Evolutionary conservation across 2,113 vertebrate species (phyloP).

Genomic region (Dicerorhinus sumatrensis): DNA sequence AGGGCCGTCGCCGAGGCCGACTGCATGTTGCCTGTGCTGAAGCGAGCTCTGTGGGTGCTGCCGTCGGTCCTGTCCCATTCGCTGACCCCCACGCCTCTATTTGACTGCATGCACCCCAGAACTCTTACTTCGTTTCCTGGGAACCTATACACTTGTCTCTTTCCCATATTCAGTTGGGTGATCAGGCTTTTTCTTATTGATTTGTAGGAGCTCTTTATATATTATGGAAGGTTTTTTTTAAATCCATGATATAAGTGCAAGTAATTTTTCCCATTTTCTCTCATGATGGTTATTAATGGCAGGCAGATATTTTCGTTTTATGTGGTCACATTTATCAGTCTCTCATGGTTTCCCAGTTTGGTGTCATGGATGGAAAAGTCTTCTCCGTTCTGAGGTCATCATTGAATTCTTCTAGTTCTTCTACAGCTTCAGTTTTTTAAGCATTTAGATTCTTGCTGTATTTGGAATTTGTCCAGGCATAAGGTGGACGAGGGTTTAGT

Average conservation of each 20-base stretch:
- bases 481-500: background rate
- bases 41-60: background rate
- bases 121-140: background rate
- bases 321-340: background rate
- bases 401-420: background rate
- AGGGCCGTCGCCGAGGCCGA: accelerated
- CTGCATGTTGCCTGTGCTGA: background rate
- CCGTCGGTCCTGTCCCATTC: no score
- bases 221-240: background rate
- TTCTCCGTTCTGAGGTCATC: background rate
- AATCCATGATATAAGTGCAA: background rate
- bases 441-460: background rate
- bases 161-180: background rate
- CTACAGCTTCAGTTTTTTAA: background rate
- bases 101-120: no score
- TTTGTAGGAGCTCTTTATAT: background rate
- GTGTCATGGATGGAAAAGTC: background rate
- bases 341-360: background rate
- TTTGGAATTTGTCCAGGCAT: background rate
- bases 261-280: background rate
- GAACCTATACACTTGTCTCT: background rate
- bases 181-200: background rate
- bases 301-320: background rate
- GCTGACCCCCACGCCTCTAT: no score
- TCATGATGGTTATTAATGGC: accelerated